Percentiles rank a stretch among this genome's conserved stretches.
Evolutionary conservation across 2,113 vertebrate genomes (phyloP).

Genomic region (Genyomyrus donnyi): DNA sequence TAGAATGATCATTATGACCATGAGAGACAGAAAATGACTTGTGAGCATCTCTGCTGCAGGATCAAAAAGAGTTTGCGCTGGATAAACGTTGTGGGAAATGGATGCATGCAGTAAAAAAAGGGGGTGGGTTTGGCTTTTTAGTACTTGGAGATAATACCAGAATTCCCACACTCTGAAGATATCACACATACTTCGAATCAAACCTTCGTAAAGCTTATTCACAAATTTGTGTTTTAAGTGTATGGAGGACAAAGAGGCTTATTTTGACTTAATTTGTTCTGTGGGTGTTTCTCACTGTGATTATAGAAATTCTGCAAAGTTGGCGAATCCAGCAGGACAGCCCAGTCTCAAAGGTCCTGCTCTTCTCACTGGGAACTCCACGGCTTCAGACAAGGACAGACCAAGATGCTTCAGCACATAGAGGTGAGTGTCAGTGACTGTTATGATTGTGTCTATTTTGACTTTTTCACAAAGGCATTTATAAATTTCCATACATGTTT

Average conservation of each 20-base stretch:
- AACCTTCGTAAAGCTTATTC: not conserved
- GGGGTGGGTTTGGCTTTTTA: too few relatives aligned
- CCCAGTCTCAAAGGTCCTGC: conserved; percentile 74
- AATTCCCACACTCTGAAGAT: not conserved
- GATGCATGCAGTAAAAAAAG: not conserved
- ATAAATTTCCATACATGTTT: not conserved
- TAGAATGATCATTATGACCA: not conserved
- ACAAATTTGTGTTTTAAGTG: not conserved
- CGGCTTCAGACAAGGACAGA: conserved; percentile 8
- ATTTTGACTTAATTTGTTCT: not conserved
- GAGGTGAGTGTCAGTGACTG: not conserved
- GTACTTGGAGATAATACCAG: not conserved
- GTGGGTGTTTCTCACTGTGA: not conserved
- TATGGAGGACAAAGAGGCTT: not conserved
- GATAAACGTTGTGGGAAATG: not conserved
- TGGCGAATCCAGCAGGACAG: conserved; percentile 80
- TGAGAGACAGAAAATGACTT: not conserved
- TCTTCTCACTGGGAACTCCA: conserved; percentile 58
- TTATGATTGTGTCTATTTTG: not conserved
- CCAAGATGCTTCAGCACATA: not conserved
- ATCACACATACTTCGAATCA: not conserved
- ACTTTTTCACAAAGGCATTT: not conserved
- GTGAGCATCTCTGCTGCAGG: not conserved
- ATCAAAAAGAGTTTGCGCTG: not conserved
- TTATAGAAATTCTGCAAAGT: conserved; percentile 68